Percentiles rank a stretch among this genome's conserved stretches.
phyloP scores from a whole-genome alignment of 2,888 invertebrate genomes.

The Hoplodrina ambigua region DNA sequence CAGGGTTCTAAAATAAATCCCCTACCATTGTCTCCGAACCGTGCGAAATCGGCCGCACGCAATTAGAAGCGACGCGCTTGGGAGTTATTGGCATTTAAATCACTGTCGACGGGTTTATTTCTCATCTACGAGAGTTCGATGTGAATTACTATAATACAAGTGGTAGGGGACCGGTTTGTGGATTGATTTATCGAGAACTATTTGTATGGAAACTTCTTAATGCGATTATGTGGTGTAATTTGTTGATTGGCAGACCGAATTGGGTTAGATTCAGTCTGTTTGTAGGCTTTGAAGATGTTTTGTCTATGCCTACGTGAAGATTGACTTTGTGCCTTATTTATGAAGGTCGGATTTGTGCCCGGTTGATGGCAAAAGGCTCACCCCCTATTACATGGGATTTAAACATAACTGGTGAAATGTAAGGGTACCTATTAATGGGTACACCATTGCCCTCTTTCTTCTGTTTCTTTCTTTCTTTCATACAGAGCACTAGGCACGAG shows the following conservation, averaged over 20 bases:
- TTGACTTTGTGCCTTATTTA: background rate
- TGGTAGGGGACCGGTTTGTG: slow-evolving; percentile 58
- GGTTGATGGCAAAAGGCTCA: too few relatives aligned
- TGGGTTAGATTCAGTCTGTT: slow-evolving; percentile 25
- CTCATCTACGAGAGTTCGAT: slow-evolving; percentile 58
- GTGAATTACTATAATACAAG: slow-evolving; percentile 47
- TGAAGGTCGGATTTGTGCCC: too few relatives aligned
- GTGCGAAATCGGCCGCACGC: slow-evolving; percentile 72
- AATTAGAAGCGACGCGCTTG: slow-evolving; percentile 68
- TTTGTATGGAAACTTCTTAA: slow-evolving; percentile 59
- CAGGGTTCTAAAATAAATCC: slow-evolving; percentile 61
- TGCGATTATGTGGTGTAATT: slow-evolving; percentile 48
- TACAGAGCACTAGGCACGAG: too few relatives aligned
- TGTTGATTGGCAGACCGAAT: slow-evolving; percentile 47
- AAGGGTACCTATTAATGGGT: too few relatives aligned
- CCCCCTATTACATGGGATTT: too few relatives aligned
- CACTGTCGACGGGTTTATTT: slow-evolving; percentile 68
- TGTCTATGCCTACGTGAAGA: background rate
- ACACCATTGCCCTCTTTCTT: too few relatives aligned
- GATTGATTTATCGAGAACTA: slow-evolving; percentile 55
- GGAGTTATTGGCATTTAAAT: slow-evolving; percentile 75
- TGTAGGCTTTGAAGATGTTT: slow-evolving; percentile 24
- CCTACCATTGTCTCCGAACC: slow-evolving; percentile 70
- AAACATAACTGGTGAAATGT: too few relatives aligned
- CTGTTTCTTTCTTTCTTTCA: too few relatives aligned